phyloP scores from a whole-genome alignment of 2,113 vertebrate species.

The Dolichotis patagonum region DNA sequence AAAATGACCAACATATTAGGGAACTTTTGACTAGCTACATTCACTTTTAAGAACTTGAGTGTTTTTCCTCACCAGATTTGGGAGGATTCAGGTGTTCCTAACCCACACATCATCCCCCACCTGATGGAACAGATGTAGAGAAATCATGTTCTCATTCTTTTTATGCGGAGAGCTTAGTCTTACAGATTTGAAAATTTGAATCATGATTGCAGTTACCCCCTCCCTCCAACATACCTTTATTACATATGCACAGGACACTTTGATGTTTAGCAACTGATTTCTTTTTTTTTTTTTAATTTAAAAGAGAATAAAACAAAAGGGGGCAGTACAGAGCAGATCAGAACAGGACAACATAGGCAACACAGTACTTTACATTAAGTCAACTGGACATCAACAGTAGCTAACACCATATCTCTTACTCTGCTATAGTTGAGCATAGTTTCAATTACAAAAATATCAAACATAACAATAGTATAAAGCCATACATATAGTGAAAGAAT shows the following conservation, averaged over 20 bases:
- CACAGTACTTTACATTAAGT: too few relatives aligned
- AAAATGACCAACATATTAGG: too few relatives aligned
- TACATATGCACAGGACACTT: constrained; percentile 7
- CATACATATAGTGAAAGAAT: too few relatives aligned
- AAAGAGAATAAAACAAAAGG: too few relatives aligned
- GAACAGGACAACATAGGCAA: too few relatives aligned
- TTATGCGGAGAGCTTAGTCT: not conserved
- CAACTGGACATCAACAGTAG: too few relatives aligned
- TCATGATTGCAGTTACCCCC: not conserved
- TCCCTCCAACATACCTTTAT: not conserved
- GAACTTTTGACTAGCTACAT: not conserved
- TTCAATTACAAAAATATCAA: too few relatives aligned
- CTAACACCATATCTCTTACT: too few relatives aligned
- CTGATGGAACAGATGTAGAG: not conserved
- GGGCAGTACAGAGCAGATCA: too few relatives aligned
- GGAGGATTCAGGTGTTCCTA: not conserved
- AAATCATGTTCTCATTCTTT: not conserved
- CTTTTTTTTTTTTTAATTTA: too few relatives aligned
- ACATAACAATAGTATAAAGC: too few relatives aligned
- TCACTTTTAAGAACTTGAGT: not conserved
- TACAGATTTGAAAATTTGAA: constrained; percentile 39
- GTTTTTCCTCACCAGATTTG: not conserved
- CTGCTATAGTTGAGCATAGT: too few relatives aligned
- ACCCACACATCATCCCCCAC: not conserved
- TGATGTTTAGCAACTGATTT: constrained; percentile 56